Evolutionary conservation across 2,888 invertebrate genomes (phyloP), one percentile per base, ranked within the genome.

Genomic region (Germaria angustata): DNA sequence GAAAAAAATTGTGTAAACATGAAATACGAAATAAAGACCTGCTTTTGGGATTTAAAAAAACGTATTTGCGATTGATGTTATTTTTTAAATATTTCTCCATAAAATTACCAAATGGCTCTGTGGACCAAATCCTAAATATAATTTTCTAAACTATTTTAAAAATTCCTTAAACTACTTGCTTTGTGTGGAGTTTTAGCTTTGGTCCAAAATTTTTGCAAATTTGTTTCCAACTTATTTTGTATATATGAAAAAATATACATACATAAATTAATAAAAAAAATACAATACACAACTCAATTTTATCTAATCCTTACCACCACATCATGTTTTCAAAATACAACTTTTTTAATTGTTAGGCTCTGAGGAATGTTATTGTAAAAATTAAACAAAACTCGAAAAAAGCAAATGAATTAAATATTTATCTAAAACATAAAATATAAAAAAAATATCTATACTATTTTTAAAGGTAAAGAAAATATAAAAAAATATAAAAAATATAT

Each of bases 281-380:
- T 59, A 78, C 65, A 79, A 72, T 61, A 80, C 53, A 59, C 79
- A 80, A 80, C 72, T 80, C 79, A 80, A 80, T 80, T 80, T 78
- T 61, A 73, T 61, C 46, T 76, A 80, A 77, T 80, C 61, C 77
- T 77, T 77, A 83, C 80, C 83, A 84, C 77, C 80, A 84, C 80
- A 80, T 77, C 68, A 80, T 84, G 77, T 84, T 84, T 84, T 84
- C 83, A 80, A 84, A 80, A 80, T 72, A 69, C 20, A 73, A 84
- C 61, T 77, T 72, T 83, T 79, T 77, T 77, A 80, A 77, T 77
- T 80, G 80, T 84, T 84, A 80, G 77, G 80, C 83, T 80, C 72
- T 80, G 80, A 77, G 63, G 80, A 80, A 84, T 80, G 73, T 80
- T 80, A 80, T 63, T 80, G 72, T 77, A 84, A 80, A 77, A 77